Base-by-base conservation (phyloP, 2,113 vertebrate species). In the Trachemys scripta region DNA sequence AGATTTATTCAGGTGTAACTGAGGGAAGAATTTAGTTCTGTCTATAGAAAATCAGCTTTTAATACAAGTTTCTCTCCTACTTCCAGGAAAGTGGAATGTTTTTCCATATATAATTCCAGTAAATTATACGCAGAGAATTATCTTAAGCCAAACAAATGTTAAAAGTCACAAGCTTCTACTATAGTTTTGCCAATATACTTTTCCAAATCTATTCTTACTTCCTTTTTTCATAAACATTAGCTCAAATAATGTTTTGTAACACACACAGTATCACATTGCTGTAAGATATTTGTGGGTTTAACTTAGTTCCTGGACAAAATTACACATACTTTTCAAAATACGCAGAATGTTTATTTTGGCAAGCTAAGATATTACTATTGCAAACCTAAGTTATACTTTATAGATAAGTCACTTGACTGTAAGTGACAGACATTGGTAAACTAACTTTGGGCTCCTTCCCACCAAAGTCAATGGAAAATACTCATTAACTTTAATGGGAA, bases 141-240 rank as follows among this genome's bases (percentile, higher is more conserved):
- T 56, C 88, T 92, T 80, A 85, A 94, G 91, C 12, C 96, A 97
- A 96, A 93, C 92, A 95, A 84, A 95, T 96, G 88, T 88, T 88
- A 92, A 90, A 93, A 94, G 87, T 50, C 53, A 89, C 93, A 96
- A 97, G 95, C 83, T 96, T 89, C 93, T 76, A 35, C 8, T 88
- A 65, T 45, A 47, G 94, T 96, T 96, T 96, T 80, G 80, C 83
- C 91, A 95, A 85, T 91, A 45, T 59, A 88, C 79, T 95, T 79
- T 82, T 93, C 88, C 91, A 96, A 95, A 97, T 38, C 4, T 51
- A 42, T 94, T 96, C 86, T 94, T 93, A 94, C 96, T 96, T 98
- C 93, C 96, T 90, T 91, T 95, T 95, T 93, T 97, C 90, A 96
- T 84, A 87, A 97, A 85, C 88, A 38, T 97, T 97, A 95, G 65